Evolutionary conservation across 2,113 vertebrate species (phyloP).

Genomic region (Anoura caudifer): DNA sequence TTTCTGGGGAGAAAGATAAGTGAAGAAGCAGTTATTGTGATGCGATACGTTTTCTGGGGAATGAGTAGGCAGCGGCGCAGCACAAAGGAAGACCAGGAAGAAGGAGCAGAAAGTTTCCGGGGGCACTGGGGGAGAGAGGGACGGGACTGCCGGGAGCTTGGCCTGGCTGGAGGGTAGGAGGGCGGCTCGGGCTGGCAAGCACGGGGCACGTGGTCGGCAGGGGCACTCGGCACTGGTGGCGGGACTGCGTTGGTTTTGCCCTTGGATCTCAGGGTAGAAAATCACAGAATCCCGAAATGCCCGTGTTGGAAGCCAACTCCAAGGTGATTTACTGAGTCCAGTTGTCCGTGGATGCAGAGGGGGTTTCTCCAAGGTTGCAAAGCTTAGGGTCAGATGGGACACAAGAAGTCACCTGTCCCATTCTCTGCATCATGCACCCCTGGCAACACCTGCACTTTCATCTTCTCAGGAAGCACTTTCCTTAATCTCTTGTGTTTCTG

Average conservation of each 20-base stretch:
- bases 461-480: background rate
- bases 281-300: background rate
- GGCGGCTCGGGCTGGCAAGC: background rate
- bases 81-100: background rate
- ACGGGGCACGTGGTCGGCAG: no score
- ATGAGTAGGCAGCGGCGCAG: background rate
- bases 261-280: background rate
- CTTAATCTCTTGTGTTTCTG: background rate
- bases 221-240: background rate
- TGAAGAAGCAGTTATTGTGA: background rate
- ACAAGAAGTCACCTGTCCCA: no score
- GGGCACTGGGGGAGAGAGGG: fast-evolving
- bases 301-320: background rate
- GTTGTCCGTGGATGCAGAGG: background rate
- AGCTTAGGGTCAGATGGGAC: background rate
- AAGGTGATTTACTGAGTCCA: background rate
- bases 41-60: background rate
- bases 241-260: background rate
- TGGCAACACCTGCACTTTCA: background rate
- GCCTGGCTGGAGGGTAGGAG: background rate
- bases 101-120: background rate
- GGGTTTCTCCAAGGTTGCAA: background rate
- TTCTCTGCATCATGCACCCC: background rate
- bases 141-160: background rate
- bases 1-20: background rate